A percentile compares a stretch with the other conserved stretches of the same genome.
Conservation (phyloP, 2,888 invertebrate species). For the Ceraclea dissimilis region DNA sequence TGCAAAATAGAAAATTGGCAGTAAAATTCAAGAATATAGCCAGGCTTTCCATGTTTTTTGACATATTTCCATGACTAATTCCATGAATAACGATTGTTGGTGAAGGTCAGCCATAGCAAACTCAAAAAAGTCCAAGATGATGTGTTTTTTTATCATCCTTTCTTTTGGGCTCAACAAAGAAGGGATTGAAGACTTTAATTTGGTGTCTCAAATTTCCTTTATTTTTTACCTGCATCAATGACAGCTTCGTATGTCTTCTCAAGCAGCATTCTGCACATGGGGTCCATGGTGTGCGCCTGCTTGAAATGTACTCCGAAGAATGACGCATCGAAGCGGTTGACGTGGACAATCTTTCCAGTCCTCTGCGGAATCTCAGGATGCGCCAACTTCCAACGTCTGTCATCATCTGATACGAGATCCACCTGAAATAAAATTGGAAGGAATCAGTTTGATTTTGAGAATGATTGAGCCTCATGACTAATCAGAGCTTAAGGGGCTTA, state of each 20-base stretch:
- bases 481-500: too few relatives aligned
- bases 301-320: slow-evolving; percentile 71
- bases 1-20: slow-evolving; percentile 31
- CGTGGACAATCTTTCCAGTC: slow-evolving; percentile 61
- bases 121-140: too few relatives aligned
- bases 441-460: background rate
- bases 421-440: slow-evolving; percentile 46
- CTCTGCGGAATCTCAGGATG: slow-evolving; percentile 68
- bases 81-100: too few relatives aligned
- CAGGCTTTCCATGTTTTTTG: background rate
- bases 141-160: too few relatives aligned
- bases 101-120: too few relatives aligned
- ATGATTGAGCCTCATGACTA: too few relatives aligned
- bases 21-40: too few relatives aligned
- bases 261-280: slow-evolving; percentile 68
- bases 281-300: slow-evolving; percentile 71
- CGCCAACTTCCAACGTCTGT: slow-evolving; percentile 66
- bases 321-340: slow-evolving; percentile 67
- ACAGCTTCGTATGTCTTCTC: slow-evolving; percentile 74
- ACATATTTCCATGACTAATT: too few relatives aligned
- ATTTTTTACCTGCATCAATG: slow-evolving; percentile 60
- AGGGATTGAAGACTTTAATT: too few relatives aligned
- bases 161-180: too few relatives aligned
- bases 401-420: slow-evolving; percentile 77
- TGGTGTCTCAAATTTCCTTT: too few relatives aligned